These are phyloP conservation scores for Hyposoter didymator DNA, from an alignment of 2,888 invertebrate species.

Conservation along the genomic window DNA sequence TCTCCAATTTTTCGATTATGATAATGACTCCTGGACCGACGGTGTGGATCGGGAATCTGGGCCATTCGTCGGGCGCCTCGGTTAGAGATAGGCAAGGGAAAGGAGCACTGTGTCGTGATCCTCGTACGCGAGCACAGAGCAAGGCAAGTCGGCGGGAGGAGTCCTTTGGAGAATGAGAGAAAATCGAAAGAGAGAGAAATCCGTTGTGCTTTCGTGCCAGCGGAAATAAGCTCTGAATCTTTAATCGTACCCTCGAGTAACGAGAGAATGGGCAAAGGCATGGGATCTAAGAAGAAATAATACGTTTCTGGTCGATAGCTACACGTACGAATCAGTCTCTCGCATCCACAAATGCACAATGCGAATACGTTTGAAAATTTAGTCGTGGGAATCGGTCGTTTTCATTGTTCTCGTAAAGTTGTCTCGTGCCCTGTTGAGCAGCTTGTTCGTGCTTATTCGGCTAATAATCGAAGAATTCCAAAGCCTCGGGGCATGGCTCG, in stretches of 20 bases:
- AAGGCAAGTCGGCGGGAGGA: background rate
- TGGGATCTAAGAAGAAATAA: slow-evolving; percentile 10
- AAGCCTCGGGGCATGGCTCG: too few relatives aligned
- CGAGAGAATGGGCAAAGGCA: slow-evolving; percentile 10
- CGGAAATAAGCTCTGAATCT: slow-evolving; percentile 62
- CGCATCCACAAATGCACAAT: background rate
- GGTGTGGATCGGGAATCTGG: slow-evolving; percentile 51
- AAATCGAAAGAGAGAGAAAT: background rate
- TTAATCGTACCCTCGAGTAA: slow-evolving; percentile 57
- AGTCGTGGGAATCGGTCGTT: slow-evolving; percentile 15
- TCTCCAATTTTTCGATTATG: slow-evolving; percentile 37
- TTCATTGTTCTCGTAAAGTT: slow-evolving; percentile 47
- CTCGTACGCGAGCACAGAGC: slow-evolving; percentile 38
- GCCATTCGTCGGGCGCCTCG: slow-evolving; percentile 39
- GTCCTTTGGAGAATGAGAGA: slow-evolving; percentile 17
- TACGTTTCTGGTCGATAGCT: background rate
- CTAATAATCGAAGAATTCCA: too few relatives aligned
- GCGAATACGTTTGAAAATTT: background rate
- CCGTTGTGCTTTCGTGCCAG: slow-evolving; percentile 39
- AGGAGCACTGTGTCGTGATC: slow-evolving; percentile 51
- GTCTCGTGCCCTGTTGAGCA: slow-evolving; percentile 38
- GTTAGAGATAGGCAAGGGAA: slow-evolving; percentile 5
- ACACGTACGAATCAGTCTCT: background rate
- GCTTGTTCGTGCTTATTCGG: slow-evolving; percentile 48
- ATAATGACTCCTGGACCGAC: slow-evolving; percentile 26